phyloP scores from a whole-genome alignment of 2,888 invertebrate genomes.

The Cantharis rustica region DNA sequence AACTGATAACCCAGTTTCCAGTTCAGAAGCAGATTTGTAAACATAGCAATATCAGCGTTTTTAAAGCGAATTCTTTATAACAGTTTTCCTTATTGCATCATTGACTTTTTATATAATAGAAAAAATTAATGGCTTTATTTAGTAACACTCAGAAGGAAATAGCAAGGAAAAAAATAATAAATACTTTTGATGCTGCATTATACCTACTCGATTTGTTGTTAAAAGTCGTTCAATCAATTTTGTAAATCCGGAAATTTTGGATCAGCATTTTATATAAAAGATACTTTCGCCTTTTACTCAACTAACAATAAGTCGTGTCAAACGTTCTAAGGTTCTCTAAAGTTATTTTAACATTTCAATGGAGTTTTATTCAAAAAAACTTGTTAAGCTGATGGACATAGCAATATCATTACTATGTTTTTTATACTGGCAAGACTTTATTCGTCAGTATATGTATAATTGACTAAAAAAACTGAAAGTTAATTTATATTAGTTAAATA shows the following conservation, averaged over 20 bases:
- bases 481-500: background rate
- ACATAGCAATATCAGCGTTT: background rate
- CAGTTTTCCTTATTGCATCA: background rate
- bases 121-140: background rate
- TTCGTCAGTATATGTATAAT: background rate
- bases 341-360: background rate
- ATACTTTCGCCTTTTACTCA: background rate
- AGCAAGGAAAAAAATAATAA: background rate
- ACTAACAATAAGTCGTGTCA: background rate
- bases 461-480: background rate
- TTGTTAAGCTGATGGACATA: background rate
- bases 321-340: background rate
- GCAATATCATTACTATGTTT: background rate
- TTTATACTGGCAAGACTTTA: background rate
- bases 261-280: background rate
- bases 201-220: background rate
- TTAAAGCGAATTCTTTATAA: background rate
- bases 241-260: background rate
- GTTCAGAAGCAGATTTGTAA: slow-evolving; percentile 8
- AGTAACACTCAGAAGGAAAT: background rate
- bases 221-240: background rate
- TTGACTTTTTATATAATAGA: background rate
- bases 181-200: background rate
- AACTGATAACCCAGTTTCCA: slow-evolving; percentile 33
- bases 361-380: background rate